Evolutionary conservation across 2,888 invertebrate genomes (phyloP).

Genomic region (Eilema sororculum): DNA sequence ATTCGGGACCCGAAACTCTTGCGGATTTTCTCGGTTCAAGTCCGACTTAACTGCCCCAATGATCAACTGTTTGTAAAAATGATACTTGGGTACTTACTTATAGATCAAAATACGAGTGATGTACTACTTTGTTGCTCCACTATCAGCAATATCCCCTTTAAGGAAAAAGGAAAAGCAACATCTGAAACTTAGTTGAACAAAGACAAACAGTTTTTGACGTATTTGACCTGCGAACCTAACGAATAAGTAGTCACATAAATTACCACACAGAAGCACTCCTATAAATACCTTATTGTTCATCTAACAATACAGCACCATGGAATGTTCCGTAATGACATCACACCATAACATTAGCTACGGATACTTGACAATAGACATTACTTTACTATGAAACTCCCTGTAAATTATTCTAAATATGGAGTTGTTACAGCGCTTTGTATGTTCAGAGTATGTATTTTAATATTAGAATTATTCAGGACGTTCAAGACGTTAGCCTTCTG

Average conservation of each 20-base stretch:
- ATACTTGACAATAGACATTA: conserved; percentile 36
- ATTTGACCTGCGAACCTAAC: background rate
- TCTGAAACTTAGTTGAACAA: background rate
- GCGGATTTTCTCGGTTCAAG: too few relatives aligned
- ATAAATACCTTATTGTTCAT: conserved; percentile 21
- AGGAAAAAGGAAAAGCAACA: background rate
- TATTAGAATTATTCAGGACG: too few relatives aligned
- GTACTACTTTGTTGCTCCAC: too few relatives aligned
- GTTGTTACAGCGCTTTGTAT: background rate
- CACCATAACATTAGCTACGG: conserved; percentile 23
- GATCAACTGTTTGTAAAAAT: too few relatives aligned
- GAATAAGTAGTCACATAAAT: background rate
- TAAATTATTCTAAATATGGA: conserved; percentile 21
- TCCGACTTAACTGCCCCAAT: too few relatives aligned
- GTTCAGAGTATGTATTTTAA: too few relatives aligned
- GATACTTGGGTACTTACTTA: too few relatives aligned
- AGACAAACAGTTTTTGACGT: background rate
- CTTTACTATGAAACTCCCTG: conserved; percentile 26
- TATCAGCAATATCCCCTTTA: too few relatives aligned
- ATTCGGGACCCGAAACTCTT: too few relatives aligned
- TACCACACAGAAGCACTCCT: background rate
- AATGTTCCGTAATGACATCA: conserved; percentile 35
- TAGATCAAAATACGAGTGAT: too few relatives aligned
- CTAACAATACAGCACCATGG: conserved; percentile 28
- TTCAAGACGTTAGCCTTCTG: too few relatives aligned